A percentile compares a stretch with the other conserved stretches of the same genome.
phyloP scores from a whole-genome alignment of 2,888 invertebrate genomes.

The Synergus umbraculus region DNA sequence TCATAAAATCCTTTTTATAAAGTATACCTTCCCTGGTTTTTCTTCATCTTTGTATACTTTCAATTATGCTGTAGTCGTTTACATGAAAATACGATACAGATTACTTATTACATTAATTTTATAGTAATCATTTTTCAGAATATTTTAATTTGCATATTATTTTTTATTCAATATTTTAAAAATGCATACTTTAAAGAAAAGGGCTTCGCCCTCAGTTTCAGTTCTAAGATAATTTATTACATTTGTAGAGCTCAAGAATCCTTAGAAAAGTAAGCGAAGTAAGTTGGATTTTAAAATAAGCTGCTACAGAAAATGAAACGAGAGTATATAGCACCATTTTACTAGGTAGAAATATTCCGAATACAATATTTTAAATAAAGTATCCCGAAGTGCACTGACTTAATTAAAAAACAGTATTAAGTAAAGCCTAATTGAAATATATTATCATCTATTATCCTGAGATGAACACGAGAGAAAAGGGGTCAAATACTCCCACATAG shows the following conservation, averaged over 20 bases:
- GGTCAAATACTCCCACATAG: background rate
- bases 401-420: background rate
- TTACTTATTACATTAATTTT: background rate
- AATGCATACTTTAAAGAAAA: background rate
- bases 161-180: background rate
- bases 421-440: background rate
- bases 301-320: slow-evolving; percentile 18
- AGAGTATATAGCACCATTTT: background rate
- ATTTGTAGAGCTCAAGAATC: slow-evolving; percentile 22
- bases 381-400: background rate
- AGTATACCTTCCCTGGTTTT: slow-evolving; percentile 12
- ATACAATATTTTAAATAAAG: background rate
- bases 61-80: slow-evolving; percentile 12
- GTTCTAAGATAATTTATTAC: slow-evolving; percentile 18
- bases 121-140: background rate
- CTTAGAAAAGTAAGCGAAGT: background rate
- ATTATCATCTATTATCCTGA: background rate
- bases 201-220: background rate
- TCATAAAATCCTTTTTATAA: background rate
- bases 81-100: background rate
- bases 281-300: slow-evolving; percentile 28
- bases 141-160: background rate
- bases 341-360: background rate
- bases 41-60: slow-evolving; percentile 7
- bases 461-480: background rate